Evolutionary conservation across 2,113 vertebrate species (phyloP).

Genomic region (Lophochroa leadbeateri): DNA sequence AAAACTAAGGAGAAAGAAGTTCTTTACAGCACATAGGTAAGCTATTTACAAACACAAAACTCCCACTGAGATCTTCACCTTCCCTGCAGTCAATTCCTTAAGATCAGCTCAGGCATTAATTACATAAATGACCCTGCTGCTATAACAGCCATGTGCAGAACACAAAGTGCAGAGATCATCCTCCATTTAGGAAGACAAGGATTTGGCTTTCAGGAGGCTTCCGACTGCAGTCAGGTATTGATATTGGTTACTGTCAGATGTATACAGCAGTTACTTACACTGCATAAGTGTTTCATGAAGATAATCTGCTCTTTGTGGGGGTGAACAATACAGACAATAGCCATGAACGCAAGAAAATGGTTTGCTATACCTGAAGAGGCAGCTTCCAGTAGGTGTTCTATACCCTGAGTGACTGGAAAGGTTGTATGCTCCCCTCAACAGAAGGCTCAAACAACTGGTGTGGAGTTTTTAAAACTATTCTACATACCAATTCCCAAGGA

Average conservation of each 20-base stretch:
- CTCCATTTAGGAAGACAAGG: neutral
- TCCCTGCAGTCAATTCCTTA: neutral
- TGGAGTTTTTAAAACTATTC: neutral
- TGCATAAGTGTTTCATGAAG: fast-evolving
- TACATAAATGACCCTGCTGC: neutral
- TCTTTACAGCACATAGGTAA: neutral
- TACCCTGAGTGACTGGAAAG: neutral
- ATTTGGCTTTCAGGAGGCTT: neutral
- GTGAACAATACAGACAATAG: neutral
- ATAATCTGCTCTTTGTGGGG: too few relatives aligned
- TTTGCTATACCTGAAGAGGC: neutral
- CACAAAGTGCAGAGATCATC: neutral
- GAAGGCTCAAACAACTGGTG: neutral
- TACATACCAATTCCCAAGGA: neutral
- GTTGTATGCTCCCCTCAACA: neutral
- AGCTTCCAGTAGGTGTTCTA: neutral
- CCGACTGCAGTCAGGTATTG: neutral
- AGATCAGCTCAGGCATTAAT: neutral
- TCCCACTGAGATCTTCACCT: neutral
- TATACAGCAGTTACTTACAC: neutral
- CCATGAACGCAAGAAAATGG: fast-evolving
- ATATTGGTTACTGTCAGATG: fast-evolving
- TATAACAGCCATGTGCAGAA: neutral
- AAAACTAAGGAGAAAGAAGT: conserved; percentile 16
- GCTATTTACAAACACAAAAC: neutral